Base-by-base conservation (phyloP, 2,113 vertebrate species). In the Mellivora capensis region DNA sequence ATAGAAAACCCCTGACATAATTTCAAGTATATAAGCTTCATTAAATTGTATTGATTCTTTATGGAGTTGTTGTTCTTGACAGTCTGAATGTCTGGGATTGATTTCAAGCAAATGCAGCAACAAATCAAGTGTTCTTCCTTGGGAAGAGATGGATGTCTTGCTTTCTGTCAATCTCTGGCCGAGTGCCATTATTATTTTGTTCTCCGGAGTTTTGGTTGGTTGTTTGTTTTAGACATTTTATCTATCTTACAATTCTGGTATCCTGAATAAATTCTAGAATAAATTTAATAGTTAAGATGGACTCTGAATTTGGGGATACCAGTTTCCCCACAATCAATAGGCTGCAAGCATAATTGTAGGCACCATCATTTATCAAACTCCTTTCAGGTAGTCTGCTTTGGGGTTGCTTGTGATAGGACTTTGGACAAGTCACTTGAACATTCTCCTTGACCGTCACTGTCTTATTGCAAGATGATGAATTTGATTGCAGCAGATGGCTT, bases 91-190 rank as follows among this genome's bases (percentile, higher is more conserved):
- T 92, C 85, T 98, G 59, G 96, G 97, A 98, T 64, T 54, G 57
- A 96, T 98, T 98, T 98, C 77, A 93, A 90, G 17, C 37, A 96
- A 96, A 64, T 85, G 27, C 27, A 94, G 61, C 44, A 90, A 86
- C 57, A 97, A 92, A 88, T 94, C 76, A 95, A 90, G 34, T 52
- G 2, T 85, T 64, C 82, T 85, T 97, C n/a, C 21, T 74, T 90
- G 47, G 79, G 76, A 84, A 94, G 39, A 79, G 77, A 81, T 20
- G 20, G 80, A 18, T 94, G 34, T 42, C 96, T 49, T n/a, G 44
- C 82, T 67, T 80, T 1, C 96, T 72, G n/a, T 87, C 88, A 62
- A 42, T 97, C 67, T 95, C 74, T 95, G 97, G 71, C 85, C 90
- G 77, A 87, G 21, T 44, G 57, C 4, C 57, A 61, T 67, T 95